These are phyloP conservation scores for Clarias laeviceps DNA, from an alignment of 2,797 vertebrate species.

Conservation along the genomic window DNA sequence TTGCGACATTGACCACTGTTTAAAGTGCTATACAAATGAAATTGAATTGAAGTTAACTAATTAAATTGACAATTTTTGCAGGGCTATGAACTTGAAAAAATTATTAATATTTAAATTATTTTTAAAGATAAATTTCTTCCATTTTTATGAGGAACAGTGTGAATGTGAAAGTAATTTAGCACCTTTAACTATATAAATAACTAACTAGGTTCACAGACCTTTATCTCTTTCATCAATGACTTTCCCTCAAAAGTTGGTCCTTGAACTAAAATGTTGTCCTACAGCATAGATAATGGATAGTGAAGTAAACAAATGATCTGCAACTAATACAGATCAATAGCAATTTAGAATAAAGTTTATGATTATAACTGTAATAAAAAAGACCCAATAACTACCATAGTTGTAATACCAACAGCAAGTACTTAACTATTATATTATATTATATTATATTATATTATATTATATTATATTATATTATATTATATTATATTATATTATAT, in stretches of 20 bases:
- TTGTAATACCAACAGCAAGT: not conserved
- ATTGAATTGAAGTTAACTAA: too few species aligned
- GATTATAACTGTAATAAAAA: not conserved
- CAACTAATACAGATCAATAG: not conserved
- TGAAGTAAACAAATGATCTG: constrained; percentile 1
- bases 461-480: not conserved
- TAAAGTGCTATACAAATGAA: too few species aligned
- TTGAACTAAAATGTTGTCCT: constrained; percentile 10
- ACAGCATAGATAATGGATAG: not conserved
- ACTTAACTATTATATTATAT: not conserved
- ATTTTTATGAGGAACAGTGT: not conserved
- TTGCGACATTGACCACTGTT: too few species aligned
- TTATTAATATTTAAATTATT: not conserved
- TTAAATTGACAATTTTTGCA: too few species aligned
- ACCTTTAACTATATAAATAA: not conserved
- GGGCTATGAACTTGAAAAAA: not conserved
- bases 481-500: not conserved
- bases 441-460: not conserved
- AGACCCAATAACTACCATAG: not conserved
- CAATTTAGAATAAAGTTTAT: not conserved
- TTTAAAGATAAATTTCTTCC: not conserved
- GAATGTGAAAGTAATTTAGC: not conserved
- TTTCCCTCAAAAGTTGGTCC: not conserved
- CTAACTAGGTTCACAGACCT: not conserved
- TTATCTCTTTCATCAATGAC: constrained; percentile 1